Percentiles rank a stretch among this genome's conserved stretches.
These are phyloP conservation scores for Peribatodes rhomboidaria DNA, from an alignment of 2,888 invertebrate species.

Conservation along the genomic window DNA sequence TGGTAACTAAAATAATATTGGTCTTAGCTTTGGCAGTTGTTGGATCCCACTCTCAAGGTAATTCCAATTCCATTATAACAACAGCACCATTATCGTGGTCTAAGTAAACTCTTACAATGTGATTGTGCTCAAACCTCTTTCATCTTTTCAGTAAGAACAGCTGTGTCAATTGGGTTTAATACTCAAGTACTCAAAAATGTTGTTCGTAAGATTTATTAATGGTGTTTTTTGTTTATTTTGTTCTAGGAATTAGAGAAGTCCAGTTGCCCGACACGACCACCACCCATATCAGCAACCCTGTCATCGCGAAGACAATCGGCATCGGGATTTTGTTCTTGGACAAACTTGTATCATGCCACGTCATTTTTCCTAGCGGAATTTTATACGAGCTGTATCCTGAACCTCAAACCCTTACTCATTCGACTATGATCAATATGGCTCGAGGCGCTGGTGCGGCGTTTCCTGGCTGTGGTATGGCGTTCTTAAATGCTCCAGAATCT, in stretches of 20 bases:
- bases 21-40: conserved; percentile 33
- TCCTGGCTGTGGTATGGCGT: conserved; percentile 42
- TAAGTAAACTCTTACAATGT: neutral
- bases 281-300: conserved; percentile 53
- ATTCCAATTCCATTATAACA: too few species aligned
- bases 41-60: conserved; percentile 42
- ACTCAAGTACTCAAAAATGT: too few species aligned
- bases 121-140: too few species aligned
- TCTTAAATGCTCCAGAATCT: conserved; percentile 51
- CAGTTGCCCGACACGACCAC: conserved; percentile 50
- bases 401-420: conserved; percentile 42
- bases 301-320: conserved; percentile 51
- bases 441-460: neutral
- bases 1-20: conserved; percentile 32
- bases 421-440: conserved; percentile 10
- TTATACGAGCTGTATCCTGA: conserved; percentile 59
- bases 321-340: conserved; percentile 58
- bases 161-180: too few species aligned
- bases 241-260: conserved; percentile 54
- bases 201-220: neutral
- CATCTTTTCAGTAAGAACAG: too few species aligned
- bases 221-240: too few species aligned
- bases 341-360: conserved; percentile 56
- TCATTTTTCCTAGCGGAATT: conserved; percentile 58
- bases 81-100: neutral